Evolutionary conservation across 2,888 invertebrate species (phyloP).

Genomic region (Euplagia quadripunctaria): DNA sequence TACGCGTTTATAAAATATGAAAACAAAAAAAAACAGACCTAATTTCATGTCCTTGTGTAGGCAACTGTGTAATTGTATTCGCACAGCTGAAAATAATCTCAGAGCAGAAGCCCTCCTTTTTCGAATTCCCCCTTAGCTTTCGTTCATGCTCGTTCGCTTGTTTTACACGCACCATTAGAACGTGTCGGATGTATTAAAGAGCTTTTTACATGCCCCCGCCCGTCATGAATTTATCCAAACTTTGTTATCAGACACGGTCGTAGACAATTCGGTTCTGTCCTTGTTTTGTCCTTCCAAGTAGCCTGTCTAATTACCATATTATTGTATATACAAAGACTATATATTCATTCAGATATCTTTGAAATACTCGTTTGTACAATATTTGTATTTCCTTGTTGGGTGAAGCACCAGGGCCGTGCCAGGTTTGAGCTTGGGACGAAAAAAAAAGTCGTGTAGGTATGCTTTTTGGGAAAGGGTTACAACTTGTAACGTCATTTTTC

Average conservation of each 20-base stretch:
- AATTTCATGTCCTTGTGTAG: too few species aligned
- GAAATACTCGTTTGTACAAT: too few species aligned
- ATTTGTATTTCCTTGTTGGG: too few species aligned
- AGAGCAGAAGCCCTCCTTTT: too few species aligned
- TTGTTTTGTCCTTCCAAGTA: constrained; percentile 29
- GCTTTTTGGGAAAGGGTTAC: background rate
- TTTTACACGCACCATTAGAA: background rate
- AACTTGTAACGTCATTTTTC: background rate
- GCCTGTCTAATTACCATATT: constrained; percentile 9
- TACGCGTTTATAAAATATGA: too few species aligned
- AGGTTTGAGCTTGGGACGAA: background rate
- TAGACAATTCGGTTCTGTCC: constrained; percentile 50
- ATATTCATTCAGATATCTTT: background rate
- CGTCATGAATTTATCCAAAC: constrained; percentile 56
- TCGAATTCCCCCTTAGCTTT: background rate
- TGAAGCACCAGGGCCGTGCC: background rate
- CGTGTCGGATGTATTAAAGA: constrained; percentile 39
- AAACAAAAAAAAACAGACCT: too few species aligned
- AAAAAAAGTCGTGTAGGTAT: background rate
- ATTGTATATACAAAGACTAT: constrained; percentile 16
- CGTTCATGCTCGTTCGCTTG: background rate
- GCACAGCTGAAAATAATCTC: too few species aligned
- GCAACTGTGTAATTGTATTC: too few species aligned
- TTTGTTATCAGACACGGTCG: constrained; percentile 56
- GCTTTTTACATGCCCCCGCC: constrained; percentile 48